phyloP scores from a whole-genome alignment of 1,140 invertebrate species.

The Harlomillsia oculata region DNA sequence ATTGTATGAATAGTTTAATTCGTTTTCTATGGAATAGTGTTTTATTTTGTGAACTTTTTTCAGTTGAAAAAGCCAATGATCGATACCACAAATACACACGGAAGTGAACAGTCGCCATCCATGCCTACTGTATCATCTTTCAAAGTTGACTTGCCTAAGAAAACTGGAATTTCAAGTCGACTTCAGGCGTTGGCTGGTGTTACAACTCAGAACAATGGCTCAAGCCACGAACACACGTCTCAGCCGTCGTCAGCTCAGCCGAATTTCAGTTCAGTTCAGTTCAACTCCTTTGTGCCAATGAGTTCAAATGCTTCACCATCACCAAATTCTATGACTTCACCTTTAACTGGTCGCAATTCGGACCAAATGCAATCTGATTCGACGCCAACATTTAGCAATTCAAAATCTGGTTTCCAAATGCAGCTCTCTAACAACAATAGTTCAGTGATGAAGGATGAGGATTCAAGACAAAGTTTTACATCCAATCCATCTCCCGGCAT shows the following conservation, averaged over 20 bases:
- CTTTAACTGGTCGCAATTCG: background rate
- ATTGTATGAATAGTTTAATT: background rate
- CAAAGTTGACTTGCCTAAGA: no score
- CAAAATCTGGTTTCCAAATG: constrained; percentile 27
- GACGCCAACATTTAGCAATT: constrained; percentile 22
- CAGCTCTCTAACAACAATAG: constrained; percentile 12
- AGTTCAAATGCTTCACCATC: constrained; percentile 30
- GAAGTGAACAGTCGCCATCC: background rate
- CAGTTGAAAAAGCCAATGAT: constrained; percentile 34
- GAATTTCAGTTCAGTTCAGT: constrained; percentile 21
- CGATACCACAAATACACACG: constrained; percentile 24
- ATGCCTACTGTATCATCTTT: background rate
- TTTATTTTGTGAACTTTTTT: background rate
- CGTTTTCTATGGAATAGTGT: background rate
- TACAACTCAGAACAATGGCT: no score
- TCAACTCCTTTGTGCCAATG: constrained; percentile 21
- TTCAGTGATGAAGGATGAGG: constrained; percentile 21
- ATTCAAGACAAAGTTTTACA: constrained; percentile 31
- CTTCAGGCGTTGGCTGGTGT: constrained; percentile 14
- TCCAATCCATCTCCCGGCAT: constrained; percentile 25
- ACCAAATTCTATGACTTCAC: constrained; percentile 26
- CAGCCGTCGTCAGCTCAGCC: constrained; percentile 14
- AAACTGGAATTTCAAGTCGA: constrained; percentile 18
- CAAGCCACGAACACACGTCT: no score
- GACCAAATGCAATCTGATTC: constrained; percentile 6